Conservation (phyloP, 2,888 invertebrate species). For the Entomobrya multifasciata region DNA sequence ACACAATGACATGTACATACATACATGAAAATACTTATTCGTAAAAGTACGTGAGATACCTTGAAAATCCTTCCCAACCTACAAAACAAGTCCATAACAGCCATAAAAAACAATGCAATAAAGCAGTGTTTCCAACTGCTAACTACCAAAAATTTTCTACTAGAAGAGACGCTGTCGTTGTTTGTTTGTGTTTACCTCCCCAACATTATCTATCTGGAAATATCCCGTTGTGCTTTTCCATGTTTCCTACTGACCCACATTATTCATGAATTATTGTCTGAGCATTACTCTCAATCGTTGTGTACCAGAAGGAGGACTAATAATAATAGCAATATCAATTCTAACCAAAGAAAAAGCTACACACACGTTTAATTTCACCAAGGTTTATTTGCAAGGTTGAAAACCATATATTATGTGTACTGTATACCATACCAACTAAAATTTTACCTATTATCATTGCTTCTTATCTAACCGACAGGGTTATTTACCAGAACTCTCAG, state of each 20-base stretch:
- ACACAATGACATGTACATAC: neutral
- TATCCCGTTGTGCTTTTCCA: conserved; percentile 26
- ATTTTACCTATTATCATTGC: no score
- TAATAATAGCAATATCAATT: conserved; percentile 33
- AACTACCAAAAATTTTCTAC: neutral
- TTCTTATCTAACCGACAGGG: no score
- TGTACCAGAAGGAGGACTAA: conserved; percentile 3
- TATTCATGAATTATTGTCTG: conserved; percentile 44
- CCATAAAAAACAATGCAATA: conserved; percentile 50
- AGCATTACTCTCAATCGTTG: conserved; percentile 30
- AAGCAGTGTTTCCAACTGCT: conserved; percentile 20
- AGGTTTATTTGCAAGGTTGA: no score
- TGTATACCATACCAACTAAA: neutral
- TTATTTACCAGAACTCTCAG: no score
- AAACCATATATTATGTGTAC: no score
- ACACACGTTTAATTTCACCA: neutral
- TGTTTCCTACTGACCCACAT: conserved; percentile 54
- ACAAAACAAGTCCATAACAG: neutral
- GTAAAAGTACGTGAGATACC: neutral
- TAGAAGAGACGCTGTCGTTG: neutral
- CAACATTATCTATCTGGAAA: neutral
- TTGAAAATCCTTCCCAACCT: neutral
- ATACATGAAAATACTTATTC: neutral
- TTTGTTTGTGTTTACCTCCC: no score
- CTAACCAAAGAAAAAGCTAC: neutral